A percentile compares a stretch with the other conserved stretches of the same genome.
phyloP scores from a whole-genome alignment of 2,113 vertebrate species.

The Cebidichthys violaceus region DNA sequence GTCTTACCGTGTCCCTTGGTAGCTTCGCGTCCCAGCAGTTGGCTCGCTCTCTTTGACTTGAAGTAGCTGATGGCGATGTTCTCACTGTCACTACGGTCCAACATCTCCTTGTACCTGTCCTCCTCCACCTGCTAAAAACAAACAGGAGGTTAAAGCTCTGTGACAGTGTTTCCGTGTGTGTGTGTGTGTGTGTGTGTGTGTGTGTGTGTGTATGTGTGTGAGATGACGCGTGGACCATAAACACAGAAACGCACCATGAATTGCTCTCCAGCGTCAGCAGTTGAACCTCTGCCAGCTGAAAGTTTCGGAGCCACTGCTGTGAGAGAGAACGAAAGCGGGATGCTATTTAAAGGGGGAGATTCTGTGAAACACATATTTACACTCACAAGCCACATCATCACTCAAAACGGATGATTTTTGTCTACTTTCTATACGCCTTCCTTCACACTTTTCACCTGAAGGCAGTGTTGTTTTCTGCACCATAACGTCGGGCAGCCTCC shows the following conservation, averaged over 20 bases:
- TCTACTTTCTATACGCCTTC: background rate
- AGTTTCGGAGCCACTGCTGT: constrained; percentile 80
- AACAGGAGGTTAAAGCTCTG: background rate
- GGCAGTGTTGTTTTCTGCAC: constrained; percentile 88
- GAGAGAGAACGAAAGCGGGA: constrained; percentile 30
- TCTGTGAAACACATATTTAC: background rate
- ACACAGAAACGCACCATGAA: constrained; percentile 76
- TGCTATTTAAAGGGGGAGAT: background rate
- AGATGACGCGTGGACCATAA: constrained; percentile 43
- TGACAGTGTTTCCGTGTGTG: background rate
- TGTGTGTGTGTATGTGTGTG: background rate
- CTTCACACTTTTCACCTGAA: constrained; percentile 80
- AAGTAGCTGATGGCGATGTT: constrained; percentile 90
- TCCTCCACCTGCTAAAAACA: constrained; percentile 81
- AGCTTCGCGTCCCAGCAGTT: constrained; percentile 80
- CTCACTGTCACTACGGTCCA: constrained; percentile 88
- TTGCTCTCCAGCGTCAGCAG: constrained; percentile 64
- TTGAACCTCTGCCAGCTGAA: constrained; percentile 63
- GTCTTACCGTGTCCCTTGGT: constrained; percentile 76
- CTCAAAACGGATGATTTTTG: background rate
- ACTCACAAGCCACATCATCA: background rate
- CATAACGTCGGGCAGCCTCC: constrained; percentile 88
- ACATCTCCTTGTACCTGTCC: constrained; percentile 87
- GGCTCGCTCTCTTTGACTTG: constrained; percentile 81
- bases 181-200: too few species aligned